These are phyloP conservation scores for Ibidorhyncha struthersii DNA, from an alignment of 2,113 vertebrate species.

Conservation along the genomic window DNA sequence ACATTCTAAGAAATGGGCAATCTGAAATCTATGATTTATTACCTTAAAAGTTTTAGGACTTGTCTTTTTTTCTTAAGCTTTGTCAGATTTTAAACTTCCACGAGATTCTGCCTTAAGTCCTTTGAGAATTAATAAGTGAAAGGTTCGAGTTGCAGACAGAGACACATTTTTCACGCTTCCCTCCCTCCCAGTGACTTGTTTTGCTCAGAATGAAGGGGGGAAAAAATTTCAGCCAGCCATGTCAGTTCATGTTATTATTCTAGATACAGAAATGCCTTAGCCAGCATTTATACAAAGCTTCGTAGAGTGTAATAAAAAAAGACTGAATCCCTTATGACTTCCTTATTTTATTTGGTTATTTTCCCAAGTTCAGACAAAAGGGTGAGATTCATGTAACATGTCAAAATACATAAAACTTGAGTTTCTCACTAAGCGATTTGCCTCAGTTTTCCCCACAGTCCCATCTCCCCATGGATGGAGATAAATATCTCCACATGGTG, in stretches of 20 bases:
- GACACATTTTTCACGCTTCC: constrained; percentile 34
- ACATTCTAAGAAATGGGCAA: constrained; percentile 6
- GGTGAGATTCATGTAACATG: not conserved
- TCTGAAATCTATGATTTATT: constrained; percentile 43
- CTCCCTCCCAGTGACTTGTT: constrained; percentile 36
- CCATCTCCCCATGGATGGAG: not conserved
- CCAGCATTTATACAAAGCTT: constrained; percentile 30
- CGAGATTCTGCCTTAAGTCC: not conserved
- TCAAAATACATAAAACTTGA: not conserved
- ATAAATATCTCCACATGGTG: not conserved
- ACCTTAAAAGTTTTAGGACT: constrained; percentile 16
- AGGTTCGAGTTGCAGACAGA: constrained; percentile 38
- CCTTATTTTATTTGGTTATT: constrained; percentile 21
- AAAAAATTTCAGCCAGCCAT: not conserved
- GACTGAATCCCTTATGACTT: constrained; percentile 6
- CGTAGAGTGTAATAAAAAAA: not conserved
- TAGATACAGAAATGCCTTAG: constrained; percentile 35
- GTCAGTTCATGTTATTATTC: constrained; percentile 38
- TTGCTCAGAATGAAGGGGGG: constrained; percentile 33
- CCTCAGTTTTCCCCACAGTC: not conserved
- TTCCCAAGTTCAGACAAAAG: constrained; percentile 28
- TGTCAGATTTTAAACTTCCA: constrained; percentile 39
- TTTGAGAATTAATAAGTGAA: constrained; percentile 47
- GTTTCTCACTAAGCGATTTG: not conserved
- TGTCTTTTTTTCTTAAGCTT: not conserved